Conservation (phyloP, 2,797 vertebrate species). For the Chaenodraco wilsoni region DNA sequence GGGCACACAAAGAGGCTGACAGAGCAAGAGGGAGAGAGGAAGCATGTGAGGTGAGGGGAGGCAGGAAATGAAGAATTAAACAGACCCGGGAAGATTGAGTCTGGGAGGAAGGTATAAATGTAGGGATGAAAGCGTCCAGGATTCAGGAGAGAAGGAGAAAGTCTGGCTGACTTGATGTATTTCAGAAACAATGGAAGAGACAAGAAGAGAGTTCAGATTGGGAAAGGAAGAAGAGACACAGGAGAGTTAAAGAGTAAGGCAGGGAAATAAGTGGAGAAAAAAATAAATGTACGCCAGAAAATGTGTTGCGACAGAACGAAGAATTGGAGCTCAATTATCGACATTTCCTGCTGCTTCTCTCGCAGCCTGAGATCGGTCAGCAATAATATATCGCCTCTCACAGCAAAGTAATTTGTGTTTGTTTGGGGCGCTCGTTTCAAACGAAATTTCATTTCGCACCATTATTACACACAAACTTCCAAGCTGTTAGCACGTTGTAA, state of each 20-base stretch:
- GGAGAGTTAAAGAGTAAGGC: background rate
- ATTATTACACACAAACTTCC: slow-evolving; percentile 60
- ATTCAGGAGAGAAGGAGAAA: slow-evolving; percentile 3
- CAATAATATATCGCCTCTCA: slow-evolving; percentile 57
- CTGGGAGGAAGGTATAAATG: slow-evolving; percentile 39
- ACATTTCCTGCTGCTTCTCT: slow-evolving; percentile 64
- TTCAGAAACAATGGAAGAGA: slow-evolving; percentile 13
- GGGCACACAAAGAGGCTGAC: slow-evolving; percentile 40
- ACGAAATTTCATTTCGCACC: slow-evolving; percentile 66
- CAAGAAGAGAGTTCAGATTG: background rate
- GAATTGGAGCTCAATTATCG: slow-evolving; percentile 75
- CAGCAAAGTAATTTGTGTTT: slow-evolving; percentile 74
- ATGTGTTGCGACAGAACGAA: slow-evolving; percentile 44
- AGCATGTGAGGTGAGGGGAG: slow-evolving; percentile 63
- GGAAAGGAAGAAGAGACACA: background rate
- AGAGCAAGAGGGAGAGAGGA: slow-evolving; percentile 44
- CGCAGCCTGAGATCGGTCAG: slow-evolving; percentile 69
- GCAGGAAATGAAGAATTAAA: slow-evolving; percentile 71
- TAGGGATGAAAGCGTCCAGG: slow-evolving; percentile 32
- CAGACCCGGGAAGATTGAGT: slow-evolving; percentile 32
- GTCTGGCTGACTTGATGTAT: slow-evolving; percentile 9
- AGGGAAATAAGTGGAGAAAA: slow-evolving; percentile 8
- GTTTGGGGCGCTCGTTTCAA: slow-evolving; percentile 69
- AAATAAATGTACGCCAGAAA: slow-evolving; percentile 29
- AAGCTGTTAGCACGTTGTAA: slow-evolving; percentile 75